Evolutionary conservation across 2,113 vertebrate species (phyloP).

Genomic region (Dicerorhinus sumatrensis): DNA sequence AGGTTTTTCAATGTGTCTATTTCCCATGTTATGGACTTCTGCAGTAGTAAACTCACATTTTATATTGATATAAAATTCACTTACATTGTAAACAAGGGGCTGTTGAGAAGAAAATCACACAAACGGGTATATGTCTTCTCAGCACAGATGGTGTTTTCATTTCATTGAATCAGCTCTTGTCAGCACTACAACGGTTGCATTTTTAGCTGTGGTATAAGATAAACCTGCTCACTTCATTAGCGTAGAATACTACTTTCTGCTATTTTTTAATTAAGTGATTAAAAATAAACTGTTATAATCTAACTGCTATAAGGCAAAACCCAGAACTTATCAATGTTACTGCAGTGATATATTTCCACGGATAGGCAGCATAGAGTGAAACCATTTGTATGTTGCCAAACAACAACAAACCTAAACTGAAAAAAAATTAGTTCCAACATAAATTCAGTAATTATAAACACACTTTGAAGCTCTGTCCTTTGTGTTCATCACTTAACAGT

Average conservation of each 20-base stretch:
- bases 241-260: not conserved
- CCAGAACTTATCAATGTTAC: conserved; percentile 1
- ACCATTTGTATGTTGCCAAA: not conserved
- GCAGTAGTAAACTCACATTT: conserved; percentile 76
- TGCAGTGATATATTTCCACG: not conserved
- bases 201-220: conserved; percentile 6
- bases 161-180: conserved; percentile 53
- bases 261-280: conserved; percentile 47
- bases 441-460: not conserved
- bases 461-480: not conserved
- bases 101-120: conserved; percentile 71
- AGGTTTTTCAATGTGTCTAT: conserved; percentile 71
- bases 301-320: not conserved
- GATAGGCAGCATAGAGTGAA: not conserved
- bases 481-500: not conserved
- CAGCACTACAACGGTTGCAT: not conserved
- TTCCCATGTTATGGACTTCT: conserved; percentile 49
- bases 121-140: conserved; percentile 70
- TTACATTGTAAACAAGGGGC: conserved; percentile 77
- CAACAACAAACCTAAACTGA: not conserved
- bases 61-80: conserved; percentile 78
- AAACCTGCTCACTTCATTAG: conserved; percentile 52
- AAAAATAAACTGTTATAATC: not conserved
- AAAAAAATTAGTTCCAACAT: not conserved
- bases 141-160: conserved; percentile 75